Percentiles rank a stretch among this genome's conserved stretches.
Conservation (phyloP, 2,888 invertebrate genomes). For the Eilema sororculum region DNA sequence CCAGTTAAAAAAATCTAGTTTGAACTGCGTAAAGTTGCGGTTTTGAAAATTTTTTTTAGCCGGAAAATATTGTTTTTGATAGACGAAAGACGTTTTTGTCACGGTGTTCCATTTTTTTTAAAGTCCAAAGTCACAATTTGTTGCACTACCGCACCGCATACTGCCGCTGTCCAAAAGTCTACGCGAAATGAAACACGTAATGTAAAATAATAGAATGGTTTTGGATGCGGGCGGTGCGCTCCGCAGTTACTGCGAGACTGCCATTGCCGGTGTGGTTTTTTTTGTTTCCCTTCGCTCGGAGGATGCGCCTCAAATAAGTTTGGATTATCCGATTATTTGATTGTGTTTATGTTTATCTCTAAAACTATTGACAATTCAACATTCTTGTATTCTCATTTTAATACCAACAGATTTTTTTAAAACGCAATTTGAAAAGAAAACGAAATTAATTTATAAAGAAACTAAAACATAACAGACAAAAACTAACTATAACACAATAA, state of each 20-base stretch:
- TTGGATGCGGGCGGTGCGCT: slow-evolving; percentile 82
- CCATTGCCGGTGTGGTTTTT: slow-evolving; percentile 67
- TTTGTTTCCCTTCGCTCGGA: slow-evolving; percentile 78
- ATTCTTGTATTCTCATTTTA: not conserved
- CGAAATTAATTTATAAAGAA: not conserved
- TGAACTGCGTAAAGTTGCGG: slow-evolving; percentile 84
- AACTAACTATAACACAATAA: not conserved
- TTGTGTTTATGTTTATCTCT: slow-evolving; percentile 48
- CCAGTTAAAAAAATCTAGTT: slow-evolving; percentile 78
- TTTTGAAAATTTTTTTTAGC: slow-evolving; percentile 73
- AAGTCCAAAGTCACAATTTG: slow-evolving; percentile 84
- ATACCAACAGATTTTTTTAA: not conserved
- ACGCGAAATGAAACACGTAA: slow-evolving; percentile 87
- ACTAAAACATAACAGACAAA: not conserved
- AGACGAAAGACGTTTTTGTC: slow-evolving; percentile 43
- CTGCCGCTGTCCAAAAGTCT: slow-evolving; percentile 84
- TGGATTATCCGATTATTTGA: slow-evolving; percentile 68
- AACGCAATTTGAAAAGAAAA: not conserved
- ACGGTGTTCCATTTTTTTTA: slow-evolving; percentile 72
- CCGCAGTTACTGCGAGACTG: slow-evolving; percentile 81
- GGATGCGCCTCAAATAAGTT: slow-evolving; percentile 78
- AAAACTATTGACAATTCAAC: slow-evolving; percentile 26
- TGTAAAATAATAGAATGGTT: slow-evolving; percentile 81
- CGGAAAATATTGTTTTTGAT: slow-evolving; percentile 60
- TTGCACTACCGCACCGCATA: slow-evolving; percentile 78